These are phyloP conservation scores for Gisinianus flammeolus DNA, from an alignment of 2,888 invertebrate species.

Conservation along the genomic window DNA sequence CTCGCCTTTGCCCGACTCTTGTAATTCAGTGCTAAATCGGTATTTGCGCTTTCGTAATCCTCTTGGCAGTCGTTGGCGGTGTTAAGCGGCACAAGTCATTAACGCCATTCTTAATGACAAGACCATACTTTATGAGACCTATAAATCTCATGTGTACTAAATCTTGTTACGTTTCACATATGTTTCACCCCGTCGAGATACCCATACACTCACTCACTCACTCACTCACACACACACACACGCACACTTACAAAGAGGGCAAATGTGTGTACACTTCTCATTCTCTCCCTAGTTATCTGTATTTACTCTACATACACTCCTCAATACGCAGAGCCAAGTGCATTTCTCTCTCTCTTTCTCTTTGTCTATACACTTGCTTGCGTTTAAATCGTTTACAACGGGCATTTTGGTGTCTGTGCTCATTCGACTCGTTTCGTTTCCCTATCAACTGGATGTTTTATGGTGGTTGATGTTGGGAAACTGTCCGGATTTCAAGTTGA, in stretches of 20 bases:
- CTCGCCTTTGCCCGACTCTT: neutral
- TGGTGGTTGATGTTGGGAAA: too few relatives aligned
- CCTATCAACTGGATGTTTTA: too few relatives aligned
- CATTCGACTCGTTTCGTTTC: too few relatives aligned
- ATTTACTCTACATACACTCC: neutral
- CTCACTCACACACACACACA: neutral
- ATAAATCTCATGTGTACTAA: conserved; percentile 53
- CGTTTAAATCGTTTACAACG: too few relatives aligned
- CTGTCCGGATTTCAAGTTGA: too few relatives aligned
- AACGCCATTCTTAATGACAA: conserved; percentile 58
- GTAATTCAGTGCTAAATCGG: conserved; percentile 30
- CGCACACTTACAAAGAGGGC: neutral
- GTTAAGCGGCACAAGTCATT: conserved; percentile 56
- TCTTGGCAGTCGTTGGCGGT: conserved; percentile 37
- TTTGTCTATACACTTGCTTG: too few relatives aligned
- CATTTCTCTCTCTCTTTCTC: too few relatives aligned
- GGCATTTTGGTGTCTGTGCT: too few relatives aligned
- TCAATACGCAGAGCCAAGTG: neutral
- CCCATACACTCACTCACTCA: neutral
- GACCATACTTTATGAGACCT: conserved; percentile 53
- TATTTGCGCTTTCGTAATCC: conserved; percentile 31
- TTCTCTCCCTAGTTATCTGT: neutral
- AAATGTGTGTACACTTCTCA: neutral
- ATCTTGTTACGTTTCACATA: conserved; percentile 49
- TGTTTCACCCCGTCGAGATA: conserved; percentile 9